Evolutionary conservation across 1,140 invertebrate species (phyloP), one percentile per base, ranked within the genome.

Genomic region (Trigoniulus corallinus): DNA sequence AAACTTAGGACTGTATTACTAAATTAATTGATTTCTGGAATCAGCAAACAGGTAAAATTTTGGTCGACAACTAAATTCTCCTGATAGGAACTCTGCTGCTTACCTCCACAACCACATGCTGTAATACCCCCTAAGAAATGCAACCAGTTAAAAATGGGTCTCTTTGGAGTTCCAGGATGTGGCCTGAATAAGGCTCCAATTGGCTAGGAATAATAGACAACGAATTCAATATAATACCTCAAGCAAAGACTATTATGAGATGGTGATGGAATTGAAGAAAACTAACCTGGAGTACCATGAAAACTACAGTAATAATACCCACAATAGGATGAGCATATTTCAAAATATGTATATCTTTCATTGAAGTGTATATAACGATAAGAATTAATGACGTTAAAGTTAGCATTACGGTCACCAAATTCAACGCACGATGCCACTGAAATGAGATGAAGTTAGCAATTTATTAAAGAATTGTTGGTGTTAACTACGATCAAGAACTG

Each of bases 41-140:
- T n/a, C n/a, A n/a, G n/a, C n/a, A n/a, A n/a, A n/a, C n/a, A n/a
- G n/a, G n/a, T n/a, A n/a, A n/a, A n/a, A n/a, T n/a, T n/a, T n/a
- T n/a, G n/a, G n/a, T n/a, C n/a, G n/a, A n/a, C n/a, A n/a, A n/a
- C n/a, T n/a, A n/a, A n/a, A n/a, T n/a, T n/a, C n/a, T n/a, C n/a
- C n/a, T n/a, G n/a, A n/a, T n/a, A n/a, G 47, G 22, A 51, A 53
- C 42, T 20, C 21, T 49, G 26, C 53, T 22, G 15, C 67, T 59
- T 74, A 93, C 89, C 85, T 61, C 78, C 86, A 50, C 92, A 71
- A 57, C 93, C 86, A 63, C 93, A 87, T 1, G 88, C 89, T n/a
- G 78, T 68, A 65, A 93, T 95, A 44, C 92, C 92, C 55, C 88
- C 75, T 40, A 86, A 70, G 87, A 89, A 96, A 67, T 96, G 91